Evolutionary conservation across 2,888 invertebrate genomes (phyloP).

Genomic region (Amphipyra berbera): DNA sequence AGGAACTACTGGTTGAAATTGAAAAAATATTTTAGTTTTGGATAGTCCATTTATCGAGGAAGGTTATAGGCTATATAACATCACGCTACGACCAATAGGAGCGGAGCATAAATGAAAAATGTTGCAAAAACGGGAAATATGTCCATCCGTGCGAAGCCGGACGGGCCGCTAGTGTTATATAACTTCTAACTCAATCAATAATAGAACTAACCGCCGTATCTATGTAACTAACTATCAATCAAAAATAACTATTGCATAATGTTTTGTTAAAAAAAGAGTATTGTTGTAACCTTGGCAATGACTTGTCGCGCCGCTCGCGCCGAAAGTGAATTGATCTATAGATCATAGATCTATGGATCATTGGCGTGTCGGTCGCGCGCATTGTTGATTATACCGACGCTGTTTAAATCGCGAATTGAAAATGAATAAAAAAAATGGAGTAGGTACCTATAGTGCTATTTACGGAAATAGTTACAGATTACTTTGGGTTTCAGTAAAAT

Average conservation of each 20-base stretch:
- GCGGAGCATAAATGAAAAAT: no score
- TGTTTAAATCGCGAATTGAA: constrained; percentile 29
- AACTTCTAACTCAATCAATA: background rate
- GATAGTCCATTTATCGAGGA: no score
- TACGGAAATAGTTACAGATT: background rate
- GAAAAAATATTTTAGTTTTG: no score
- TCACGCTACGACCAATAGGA: no score
- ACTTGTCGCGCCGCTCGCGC: constrained; percentile 64
- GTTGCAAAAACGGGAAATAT: no score
- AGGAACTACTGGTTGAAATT: no score
- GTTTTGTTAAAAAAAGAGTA: constrained; percentile 43
- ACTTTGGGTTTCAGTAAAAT: background rate
- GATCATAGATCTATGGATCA: constrained; percentile 67
- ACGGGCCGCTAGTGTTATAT: no score
- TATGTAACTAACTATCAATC: background rate
- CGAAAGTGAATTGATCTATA: constrained; percentile 72
- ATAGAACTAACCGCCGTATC: background rate
- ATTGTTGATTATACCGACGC: constrained; percentile 53
- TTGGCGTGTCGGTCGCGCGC: constrained; percentile 51
- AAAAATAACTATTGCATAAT: constrained; percentile 52
- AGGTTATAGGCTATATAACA: no score
- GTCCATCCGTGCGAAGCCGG: no score
- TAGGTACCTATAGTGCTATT: background rate
- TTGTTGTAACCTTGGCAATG: constrained; percentile 74
- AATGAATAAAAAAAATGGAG: background rate